Percentiles rank a stretch among this genome's conserved stretches.
Evolutionary conservation across 2,888 invertebrate species (phyloP).

Genomic region (Himalopsyche tibetana): DNA sequence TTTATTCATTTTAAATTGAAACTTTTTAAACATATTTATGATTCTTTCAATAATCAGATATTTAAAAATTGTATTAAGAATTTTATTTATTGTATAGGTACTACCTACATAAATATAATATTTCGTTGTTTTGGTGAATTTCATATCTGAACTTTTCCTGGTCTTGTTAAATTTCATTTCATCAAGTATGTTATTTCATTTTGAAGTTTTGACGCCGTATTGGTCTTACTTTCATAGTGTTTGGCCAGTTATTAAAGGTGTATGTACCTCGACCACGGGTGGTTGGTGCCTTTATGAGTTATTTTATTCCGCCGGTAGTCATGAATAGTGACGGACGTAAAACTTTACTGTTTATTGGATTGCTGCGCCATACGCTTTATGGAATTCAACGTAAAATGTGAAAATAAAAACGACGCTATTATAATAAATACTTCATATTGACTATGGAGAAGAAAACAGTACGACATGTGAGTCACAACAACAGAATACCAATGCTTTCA

Average conservation of each 20-base stretch:
- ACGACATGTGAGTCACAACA: not conserved
- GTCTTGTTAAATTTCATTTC: not conserved
- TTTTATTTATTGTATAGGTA: too few relatives aligned
- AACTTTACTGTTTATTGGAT: constrained; percentile 65
- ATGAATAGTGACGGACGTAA: constrained; percentile 59
- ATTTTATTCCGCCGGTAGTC: constrained; percentile 60
- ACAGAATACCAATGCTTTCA: constrained; percentile 42
- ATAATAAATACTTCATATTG: constrained; percentile 43
- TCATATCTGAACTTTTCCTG: too few relatives aligned
- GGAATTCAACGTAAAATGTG: constrained; percentile 54
- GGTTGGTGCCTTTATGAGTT: constrained; percentile 57
- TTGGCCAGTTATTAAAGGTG: constrained; percentile 55
- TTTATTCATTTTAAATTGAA: too few relatives aligned
- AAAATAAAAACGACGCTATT: constrained; percentile 40
- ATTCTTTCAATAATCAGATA: too few relatives aligned
- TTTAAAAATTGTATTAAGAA: too few relatives aligned
- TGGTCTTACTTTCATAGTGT: constrained; percentile 33
- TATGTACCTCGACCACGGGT: constrained; percentile 29
- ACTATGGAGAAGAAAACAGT: constrained; percentile 42
- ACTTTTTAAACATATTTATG: too few relatives aligned
- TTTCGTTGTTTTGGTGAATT: too few relatives aligned
- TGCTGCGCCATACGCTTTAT: constrained; percentile 61
- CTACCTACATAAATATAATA: too few relatives aligned
- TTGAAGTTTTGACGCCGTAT: not conserved
- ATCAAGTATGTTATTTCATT: not conserved